phyloP scores from a whole-genome alignment of 2,888 invertebrate genomes.

The Anthophora plumipes region DNA sequence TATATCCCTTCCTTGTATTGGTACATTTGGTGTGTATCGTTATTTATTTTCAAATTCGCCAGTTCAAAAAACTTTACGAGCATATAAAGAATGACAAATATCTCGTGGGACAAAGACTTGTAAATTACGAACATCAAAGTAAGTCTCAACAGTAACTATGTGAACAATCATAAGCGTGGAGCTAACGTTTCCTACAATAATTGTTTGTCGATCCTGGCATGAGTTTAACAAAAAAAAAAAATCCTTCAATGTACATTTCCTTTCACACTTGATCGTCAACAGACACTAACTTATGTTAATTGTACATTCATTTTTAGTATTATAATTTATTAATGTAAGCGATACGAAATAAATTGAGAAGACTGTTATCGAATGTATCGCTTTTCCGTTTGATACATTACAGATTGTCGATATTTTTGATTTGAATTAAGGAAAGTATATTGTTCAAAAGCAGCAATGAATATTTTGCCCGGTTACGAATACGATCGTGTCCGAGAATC shows the following conservation, averaged over 20 bases:
- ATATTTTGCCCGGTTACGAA: constrained; percentile 4
- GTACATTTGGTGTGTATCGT: constrained; percentile 89
- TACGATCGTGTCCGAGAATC: constrained; percentile 10
- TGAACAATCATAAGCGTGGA: constrained; percentile 75
- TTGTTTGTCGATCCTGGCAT: constrained; percentile 36
- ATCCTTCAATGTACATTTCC: constrained; percentile 79
- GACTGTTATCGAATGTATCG: constrained; percentile 75
- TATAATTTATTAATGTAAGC: constrained; percentile 80
- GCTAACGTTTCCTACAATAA: constrained; percentile 69
- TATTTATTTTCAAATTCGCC: constrained; percentile 94
- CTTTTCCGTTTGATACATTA: constrained; percentile 56
- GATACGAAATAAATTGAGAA: constrained; percentile 77
- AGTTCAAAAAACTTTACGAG: constrained; percentile 97
- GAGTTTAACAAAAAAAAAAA: constrained; percentile 56
- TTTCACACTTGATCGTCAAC: constrained; percentile 61
- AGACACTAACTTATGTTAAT: constrained; percentile 71
- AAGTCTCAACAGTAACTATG: constrained; percentile 84
- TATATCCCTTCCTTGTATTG: constrained; percentile 95
- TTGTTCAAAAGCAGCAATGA: not conserved
- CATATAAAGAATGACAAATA: constrained; percentile 99
- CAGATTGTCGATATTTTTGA: constrained; percentile 36
- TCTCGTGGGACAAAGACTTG: constrained; percentile 97
- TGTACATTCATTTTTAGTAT: constrained; percentile 75
- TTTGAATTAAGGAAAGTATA: constrained; percentile 12
- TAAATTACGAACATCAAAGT: constrained; percentile 96